phyloP scores from a whole-genome alignment of 1,140 invertebrate species.

The Lepidurus apus region DNA sequence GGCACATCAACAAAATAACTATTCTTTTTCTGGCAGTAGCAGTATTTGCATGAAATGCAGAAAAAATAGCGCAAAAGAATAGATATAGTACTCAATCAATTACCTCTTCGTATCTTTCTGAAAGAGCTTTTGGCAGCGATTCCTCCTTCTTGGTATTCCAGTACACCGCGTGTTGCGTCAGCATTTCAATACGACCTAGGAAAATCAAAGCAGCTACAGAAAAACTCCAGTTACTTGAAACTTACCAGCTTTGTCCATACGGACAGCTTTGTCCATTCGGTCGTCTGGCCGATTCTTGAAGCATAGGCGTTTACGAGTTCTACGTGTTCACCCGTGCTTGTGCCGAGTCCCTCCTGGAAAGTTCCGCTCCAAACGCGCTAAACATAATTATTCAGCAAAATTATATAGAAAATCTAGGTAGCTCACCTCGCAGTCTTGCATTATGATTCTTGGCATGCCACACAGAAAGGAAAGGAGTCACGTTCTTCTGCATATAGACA shows the following conservation, averaged over 20 bases:
- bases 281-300: too few relatives aligned
- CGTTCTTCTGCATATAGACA: neutral
- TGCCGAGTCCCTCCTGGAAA: too few relatives aligned
- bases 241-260: too few relatives aligned
- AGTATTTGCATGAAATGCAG: neutral
- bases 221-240: too few relatives aligned
- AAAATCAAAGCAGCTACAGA: neutral
- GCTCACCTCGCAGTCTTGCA: too few relatives aligned
- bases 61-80: neutral
- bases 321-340: too few relatives aligned
- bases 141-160: neutral
- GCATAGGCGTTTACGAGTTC: too few relatives aligned
- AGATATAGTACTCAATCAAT: neutral
- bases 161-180: neutral
- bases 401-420: too few relatives aligned
- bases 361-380: too few relatives aligned
- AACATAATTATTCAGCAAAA: too few relatives aligned
- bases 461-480: neutral
- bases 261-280: too few relatives aligned
- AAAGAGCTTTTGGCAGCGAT: neutral
- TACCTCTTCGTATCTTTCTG: slow-evolving; percentile 1
- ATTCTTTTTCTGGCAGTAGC: neutral
- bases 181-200: neutral
- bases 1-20: neutral
- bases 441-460: neutral